These are phyloP conservation scores for Paedocypris sp. DNA, from an alignment of 2,113 vertebrate genomes.

Conservation along the genomic window DNA sequence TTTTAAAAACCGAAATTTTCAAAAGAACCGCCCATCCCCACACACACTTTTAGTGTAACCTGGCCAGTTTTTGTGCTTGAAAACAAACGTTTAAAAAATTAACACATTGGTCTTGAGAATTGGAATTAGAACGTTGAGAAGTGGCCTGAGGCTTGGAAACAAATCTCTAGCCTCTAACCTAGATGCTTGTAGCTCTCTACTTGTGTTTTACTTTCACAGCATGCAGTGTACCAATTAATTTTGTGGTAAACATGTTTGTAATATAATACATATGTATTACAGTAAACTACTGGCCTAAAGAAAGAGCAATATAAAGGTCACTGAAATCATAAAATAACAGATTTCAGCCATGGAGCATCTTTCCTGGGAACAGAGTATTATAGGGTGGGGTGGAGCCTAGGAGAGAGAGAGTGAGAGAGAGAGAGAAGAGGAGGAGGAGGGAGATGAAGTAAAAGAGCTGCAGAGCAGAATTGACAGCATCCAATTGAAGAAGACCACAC, in stretches of 20 bases:
- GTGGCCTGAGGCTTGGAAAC: constrained; percentile 14
- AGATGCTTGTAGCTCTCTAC: not conserved
- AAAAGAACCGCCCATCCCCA: too few species aligned
- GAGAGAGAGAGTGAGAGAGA: constrained; percentile 16
- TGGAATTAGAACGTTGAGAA: constrained; percentile 37
- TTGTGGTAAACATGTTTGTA: too few species aligned
- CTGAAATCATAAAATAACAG: constrained; percentile 40
- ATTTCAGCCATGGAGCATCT: constrained; percentile 50
- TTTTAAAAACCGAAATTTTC: too few species aligned
- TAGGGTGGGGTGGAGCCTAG: not conserved
- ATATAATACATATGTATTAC: too few species aligned
- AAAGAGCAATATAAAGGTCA: constrained; percentile 28
- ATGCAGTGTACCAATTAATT: too few species aligned
- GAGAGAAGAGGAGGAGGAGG: constrained; percentile 18
- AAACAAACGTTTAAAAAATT: constrained; percentile 49
- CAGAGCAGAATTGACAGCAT: constrained; percentile 30
- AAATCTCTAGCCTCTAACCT: not conserved
- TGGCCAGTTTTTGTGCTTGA: constrained; percentile 30
- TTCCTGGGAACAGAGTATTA: not conserved
- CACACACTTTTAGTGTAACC: too few species aligned
- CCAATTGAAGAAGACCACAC: constrained; percentile 10
- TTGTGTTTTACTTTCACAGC: not conserved
- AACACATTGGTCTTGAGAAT: constrained; percentile 29
- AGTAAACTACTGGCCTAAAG: constrained; percentile 48
- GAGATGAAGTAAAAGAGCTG: constrained; percentile 2